Conservation (phyloP, 2,888 invertebrate species). For the Crioceris asparagi region DNA sequence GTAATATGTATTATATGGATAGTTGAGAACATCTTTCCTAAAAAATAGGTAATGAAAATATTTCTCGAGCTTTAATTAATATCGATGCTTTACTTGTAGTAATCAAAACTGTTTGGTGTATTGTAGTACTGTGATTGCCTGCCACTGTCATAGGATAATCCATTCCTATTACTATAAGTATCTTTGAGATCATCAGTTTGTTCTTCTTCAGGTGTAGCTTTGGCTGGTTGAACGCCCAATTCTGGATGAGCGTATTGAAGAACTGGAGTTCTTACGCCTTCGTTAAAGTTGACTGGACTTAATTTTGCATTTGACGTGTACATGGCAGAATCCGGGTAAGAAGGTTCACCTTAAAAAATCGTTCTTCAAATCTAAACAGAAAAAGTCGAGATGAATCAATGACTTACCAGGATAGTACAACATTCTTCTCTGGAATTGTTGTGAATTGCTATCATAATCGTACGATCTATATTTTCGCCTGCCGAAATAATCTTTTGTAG, state of each 20-base stretch:
- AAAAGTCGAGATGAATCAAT: neutral
- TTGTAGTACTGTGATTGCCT: constrained; percentile 37
- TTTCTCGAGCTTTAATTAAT: neutral
- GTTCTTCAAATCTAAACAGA: neutral
- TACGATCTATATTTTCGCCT: constrained; percentile 38
- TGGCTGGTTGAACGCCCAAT: constrained; percentile 65
- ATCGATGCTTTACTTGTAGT: constrained; percentile 28
- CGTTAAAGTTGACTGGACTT: constrained; percentile 51
- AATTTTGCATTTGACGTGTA: constrained; percentile 51
- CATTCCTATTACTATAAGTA: too few relatives aligned
- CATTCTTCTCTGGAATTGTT: constrained; percentile 60
- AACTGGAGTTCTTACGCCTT: constrained; percentile 63
- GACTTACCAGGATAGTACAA: constrained; percentile 49
- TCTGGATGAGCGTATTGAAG: constrained; percentile 73
- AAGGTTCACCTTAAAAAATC: constrained; percentile 35
- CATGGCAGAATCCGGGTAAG: constrained; percentile 54
- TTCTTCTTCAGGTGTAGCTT: constrained; percentile 38
- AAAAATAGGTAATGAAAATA: neutral
- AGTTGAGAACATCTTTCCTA: constrained; percentile 42
- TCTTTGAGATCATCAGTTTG: constrained; percentile 24
- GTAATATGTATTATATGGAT: constrained; percentile 48
- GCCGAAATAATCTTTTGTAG: constrained; percentile 49
- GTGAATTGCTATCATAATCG: constrained; percentile 39
- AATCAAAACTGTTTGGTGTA: constrained; percentile 34
- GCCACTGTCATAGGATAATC: constrained; percentile 35